Evolutionary conservation across 2,113 vertebrate genomes (phyloP).

Genomic region (Callipepla californica): DNA sequence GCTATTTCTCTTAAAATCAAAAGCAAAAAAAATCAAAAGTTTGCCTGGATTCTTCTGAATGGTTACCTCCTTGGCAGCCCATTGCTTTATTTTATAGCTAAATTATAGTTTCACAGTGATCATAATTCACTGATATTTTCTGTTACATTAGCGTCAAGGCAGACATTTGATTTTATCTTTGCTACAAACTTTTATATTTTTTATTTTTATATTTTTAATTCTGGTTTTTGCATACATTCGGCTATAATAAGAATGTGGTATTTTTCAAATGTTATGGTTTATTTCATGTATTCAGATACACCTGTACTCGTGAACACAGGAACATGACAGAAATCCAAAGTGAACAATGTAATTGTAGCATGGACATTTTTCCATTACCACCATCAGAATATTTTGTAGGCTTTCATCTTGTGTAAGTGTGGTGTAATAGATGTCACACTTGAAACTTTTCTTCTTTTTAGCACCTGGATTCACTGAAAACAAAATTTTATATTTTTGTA

Average conservation of each 20-base stretch:
- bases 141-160: not conserved
- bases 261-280: not conserved
- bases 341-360: not conserved
- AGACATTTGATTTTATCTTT: not conserved
- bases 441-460: not conserved
- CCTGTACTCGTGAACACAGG: not conserved
- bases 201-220: not conserved
- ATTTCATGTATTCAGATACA: not conserved
- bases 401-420: not conserved
- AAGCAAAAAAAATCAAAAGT: not conserved
- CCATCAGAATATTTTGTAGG: not conserved
- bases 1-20: not conserved
- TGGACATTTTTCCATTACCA: not conserved
- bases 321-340: not conserved
- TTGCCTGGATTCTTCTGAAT: not conserved
- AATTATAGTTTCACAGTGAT: not conserved
- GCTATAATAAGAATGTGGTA: not conserved
- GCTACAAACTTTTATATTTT: not conserved
- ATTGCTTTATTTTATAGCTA: not conserved
- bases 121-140: not conserved
- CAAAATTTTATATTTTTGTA: not conserved
- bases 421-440: not conserved
- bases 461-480: not conserved
- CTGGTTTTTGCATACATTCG: not conserved
- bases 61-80: not conserved